Percentiles rank a stretch among this genome's conserved stretches.
Evolutionary conservation across 2,113 vertebrate genomes (phyloP).

Genomic region (Bostrychus sinensis): DNA sequence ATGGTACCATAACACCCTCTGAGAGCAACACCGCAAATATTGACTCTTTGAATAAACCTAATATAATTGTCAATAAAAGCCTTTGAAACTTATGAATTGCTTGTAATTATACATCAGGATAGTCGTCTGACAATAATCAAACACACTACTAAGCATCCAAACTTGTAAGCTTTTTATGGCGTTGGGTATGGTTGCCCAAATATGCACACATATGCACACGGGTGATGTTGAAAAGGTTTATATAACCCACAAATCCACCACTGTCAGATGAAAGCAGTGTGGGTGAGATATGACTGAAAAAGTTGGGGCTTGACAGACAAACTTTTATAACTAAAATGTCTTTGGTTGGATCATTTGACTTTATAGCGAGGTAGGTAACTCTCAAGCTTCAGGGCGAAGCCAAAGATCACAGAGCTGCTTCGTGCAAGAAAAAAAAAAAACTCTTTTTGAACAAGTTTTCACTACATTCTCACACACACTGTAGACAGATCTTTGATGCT

Average conservation of each 20-base stretch:
- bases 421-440: constrained; percentile 2
- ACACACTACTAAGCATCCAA: too few species aligned
- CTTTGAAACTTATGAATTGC: too few species aligned
- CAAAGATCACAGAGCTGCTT: constrained; percentile 21
- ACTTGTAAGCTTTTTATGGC: too few species aligned
- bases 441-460: not conserved
- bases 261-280: constrained; percentile 12
- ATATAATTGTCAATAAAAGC: too few species aligned
- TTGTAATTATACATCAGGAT: too few species aligned
- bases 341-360: not conserved
- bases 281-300: constrained; percentile 1
- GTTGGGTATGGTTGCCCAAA: too few species aligned
- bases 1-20: too few species aligned
- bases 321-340: constrained; percentile 1
- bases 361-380: constrained; percentile 1
- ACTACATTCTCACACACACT: not conserved
- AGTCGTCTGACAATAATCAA: too few species aligned
- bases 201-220: too few species aligned
- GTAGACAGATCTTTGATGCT: not conserved
- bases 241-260: constrained; percentile 4
- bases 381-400: not conserved
- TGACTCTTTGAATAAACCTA: too few species aligned
- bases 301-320: constrained; percentile 7
- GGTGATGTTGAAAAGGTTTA: not conserved
- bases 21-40: too few species aligned